phyloP scores from a whole-genome alignment of 2,888 invertebrate species.

The Orthonevra nobilis region DNA sequence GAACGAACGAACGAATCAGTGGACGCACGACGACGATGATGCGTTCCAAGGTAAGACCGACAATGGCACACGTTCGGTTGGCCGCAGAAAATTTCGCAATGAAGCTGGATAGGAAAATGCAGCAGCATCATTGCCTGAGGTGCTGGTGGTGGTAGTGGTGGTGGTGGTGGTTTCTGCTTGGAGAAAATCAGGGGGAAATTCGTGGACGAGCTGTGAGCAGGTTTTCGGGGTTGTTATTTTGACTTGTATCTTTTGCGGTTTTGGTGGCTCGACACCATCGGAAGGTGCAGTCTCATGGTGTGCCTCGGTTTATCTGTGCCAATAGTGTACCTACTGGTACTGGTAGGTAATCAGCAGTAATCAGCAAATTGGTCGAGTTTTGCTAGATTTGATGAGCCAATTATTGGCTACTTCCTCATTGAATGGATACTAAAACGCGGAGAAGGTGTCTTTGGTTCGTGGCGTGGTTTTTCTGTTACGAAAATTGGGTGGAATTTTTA shows the following conservation, averaged over 20 bases:
- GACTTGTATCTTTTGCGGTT: not conserved
- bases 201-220: constrained; percentile 12
- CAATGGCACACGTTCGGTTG: constrained; percentile 22
- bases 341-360: constrained; percentile 21
- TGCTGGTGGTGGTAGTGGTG: not conserved
- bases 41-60: constrained; percentile 51
- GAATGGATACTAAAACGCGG: not conserved
- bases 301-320: constrained; percentile 8
- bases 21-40: constrained; percentile 12
- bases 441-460: not conserved
- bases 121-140: not conserved
- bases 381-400: not conserved
- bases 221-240: constrained; percentile 43
- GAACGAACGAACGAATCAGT: constrained; percentile 25
- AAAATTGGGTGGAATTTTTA: no score
- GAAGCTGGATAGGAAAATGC: not conserved
- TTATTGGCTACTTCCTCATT: constrained; percentile 13
- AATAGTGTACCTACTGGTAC: constrained; percentile 2
- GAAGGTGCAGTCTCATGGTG: not conserved
- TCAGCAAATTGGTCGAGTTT: constrained; percentile 1
- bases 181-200: constrained; percentile 17
- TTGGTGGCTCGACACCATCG: constrained; percentile 6
- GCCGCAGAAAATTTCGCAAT: constrained; percentile 49
- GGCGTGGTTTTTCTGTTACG: not conserved
- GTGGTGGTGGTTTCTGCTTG: constrained; percentile 10